Base-by-base conservation (phyloP, 1,140 invertebrate genomes). In the Pissodes strobi region DNA sequence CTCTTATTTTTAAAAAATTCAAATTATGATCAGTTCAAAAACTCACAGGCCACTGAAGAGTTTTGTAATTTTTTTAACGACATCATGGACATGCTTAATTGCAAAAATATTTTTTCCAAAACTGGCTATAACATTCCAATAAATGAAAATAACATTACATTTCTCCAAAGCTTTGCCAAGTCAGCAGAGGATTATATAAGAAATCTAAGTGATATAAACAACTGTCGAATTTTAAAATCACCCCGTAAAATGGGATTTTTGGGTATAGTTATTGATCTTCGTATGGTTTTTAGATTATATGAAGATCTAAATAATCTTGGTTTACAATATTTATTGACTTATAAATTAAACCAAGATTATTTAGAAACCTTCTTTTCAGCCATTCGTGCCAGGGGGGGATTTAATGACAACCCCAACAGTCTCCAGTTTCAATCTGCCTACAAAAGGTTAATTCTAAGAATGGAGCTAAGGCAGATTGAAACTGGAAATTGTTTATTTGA, bases 41-140 rank as follows among this genome's bases (percentile, higher is more conserved):
- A 64, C 19, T 43, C 17, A 21, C 10, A 34, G 45, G 30, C 56
- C 9, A 66, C 64, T 9, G 48, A 45, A 30, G 49, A 68, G 17
- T 72, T 68, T 67, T 64, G 49, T 27, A 37, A 21, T n/a, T 56
- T 66, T 23, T 66, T 70, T 56, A 69, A 72, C 39, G 53, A 69
- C 49, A 56, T 66, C n/a, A 62, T 66, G 59, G 66, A 70, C 55
- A 38, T 72, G 19, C 58, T 71, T 25, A 71, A 68, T 63, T 57
- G 43, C 19, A 61, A 52, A 43, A 68, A 70, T 52, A 57, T 51
- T 41, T 68, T 68, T 61, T 39, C 56, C 59, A 68, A 68, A 39
- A 60, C 15, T 59, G 17, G 18, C 1, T 59, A 49, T 39, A 45
- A 49, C 23, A 45, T 21, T 22, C 25, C 30, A 3, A 13, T 43